phyloP scores from a whole-genome alignment of 2,888 invertebrate genomes.

The Caenorhabditis sp. region DNA sequence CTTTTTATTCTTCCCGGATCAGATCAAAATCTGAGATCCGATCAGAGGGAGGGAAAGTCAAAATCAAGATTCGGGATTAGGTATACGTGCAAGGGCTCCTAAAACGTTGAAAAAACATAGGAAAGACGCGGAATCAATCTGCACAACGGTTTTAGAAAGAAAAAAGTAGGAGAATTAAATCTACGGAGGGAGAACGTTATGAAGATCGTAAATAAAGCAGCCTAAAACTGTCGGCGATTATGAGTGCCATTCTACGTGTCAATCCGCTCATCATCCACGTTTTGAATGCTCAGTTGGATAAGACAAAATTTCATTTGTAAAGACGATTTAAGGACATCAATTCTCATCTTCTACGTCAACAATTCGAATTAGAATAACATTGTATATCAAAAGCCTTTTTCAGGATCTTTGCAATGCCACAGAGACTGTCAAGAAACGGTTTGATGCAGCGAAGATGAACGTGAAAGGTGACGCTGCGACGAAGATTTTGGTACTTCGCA shows the following conservation, averaged over 20 bases:
- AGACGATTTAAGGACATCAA: slow-evolving; percentile 8
- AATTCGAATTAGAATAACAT: neutral
- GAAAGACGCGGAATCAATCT: too few species aligned
- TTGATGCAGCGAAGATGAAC: slow-evolving; percentile 31
- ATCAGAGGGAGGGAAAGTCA: slow-evolving; percentile 4
- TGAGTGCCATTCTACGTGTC: neutral
- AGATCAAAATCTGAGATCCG: slow-evolving; percentile 19
- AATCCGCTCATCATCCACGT: slow-evolving; percentile 5
- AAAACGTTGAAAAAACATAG: neutral
- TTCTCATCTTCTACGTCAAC: neutral
- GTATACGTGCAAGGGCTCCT: slow-evolving; percentile 5
- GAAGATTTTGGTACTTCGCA: slow-evolving; percentile 57
- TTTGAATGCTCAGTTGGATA: slow-evolving; percentile 9
- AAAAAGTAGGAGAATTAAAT: too few species aligned
- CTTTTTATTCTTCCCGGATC: slow-evolving; percentile 14
- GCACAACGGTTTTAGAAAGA: too few species aligned
- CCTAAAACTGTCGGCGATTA: neutral
- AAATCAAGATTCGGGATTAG: slow-evolving; percentile 14
- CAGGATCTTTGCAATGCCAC: slow-evolving; percentile 58
- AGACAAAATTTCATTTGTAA: slow-evolving; percentile 24
- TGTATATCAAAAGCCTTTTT: too few species aligned
- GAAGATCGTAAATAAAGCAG: too few species aligned
- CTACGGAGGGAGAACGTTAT: too few species aligned
- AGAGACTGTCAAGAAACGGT: slow-evolving; percentile 33
- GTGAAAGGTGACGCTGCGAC: slow-evolving; percentile 52